These are phyloP conservation scores for Odontomyia ornata DNA, from an alignment of 2,888 invertebrate genomes.

Conservation along the genomic window DNA sequence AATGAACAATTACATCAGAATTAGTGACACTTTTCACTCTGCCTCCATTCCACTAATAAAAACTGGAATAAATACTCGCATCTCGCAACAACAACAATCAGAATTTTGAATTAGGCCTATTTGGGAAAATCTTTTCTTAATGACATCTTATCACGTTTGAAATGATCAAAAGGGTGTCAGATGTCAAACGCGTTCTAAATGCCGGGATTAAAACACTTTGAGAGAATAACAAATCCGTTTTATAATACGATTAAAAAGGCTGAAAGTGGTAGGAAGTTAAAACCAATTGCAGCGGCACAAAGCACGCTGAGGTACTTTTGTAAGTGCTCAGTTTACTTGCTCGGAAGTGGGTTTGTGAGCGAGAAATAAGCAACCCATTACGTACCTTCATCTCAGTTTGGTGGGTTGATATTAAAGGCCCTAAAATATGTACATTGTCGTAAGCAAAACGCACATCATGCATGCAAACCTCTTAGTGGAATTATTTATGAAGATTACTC, in stretches of 20 bases:
- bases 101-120: constrained; percentile 21
- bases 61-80: neutral
- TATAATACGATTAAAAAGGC: constrained; percentile 39
- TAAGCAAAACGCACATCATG: neutral
- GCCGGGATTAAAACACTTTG: constrained; percentile 37
- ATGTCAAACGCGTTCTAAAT: constrained; percentile 43
- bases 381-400: neutral
- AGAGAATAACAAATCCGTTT: constrained; percentile 43
- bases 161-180: constrained; percentile 44
- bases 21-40: neutral
- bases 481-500: constrained; percentile 43
- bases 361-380: neutral
- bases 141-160: constrained; percentile 38
- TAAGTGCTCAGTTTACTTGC: neutral
- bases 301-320: constrained; percentile 3
- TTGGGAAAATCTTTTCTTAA: constrained; percentile 23
- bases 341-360: neutral
- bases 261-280: constrained; percentile 16
- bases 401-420: too few relatives aligned
- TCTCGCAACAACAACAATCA: neutral
- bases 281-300: neutral
- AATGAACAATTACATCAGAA: constrained; percentile 38
- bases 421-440: neutral
- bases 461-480: constrained; percentile 36
- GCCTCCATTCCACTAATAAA: neutral